Base-by-base conservation (phyloP, 2,888 invertebrate species). In the Ophioninae sp. region DNA sequence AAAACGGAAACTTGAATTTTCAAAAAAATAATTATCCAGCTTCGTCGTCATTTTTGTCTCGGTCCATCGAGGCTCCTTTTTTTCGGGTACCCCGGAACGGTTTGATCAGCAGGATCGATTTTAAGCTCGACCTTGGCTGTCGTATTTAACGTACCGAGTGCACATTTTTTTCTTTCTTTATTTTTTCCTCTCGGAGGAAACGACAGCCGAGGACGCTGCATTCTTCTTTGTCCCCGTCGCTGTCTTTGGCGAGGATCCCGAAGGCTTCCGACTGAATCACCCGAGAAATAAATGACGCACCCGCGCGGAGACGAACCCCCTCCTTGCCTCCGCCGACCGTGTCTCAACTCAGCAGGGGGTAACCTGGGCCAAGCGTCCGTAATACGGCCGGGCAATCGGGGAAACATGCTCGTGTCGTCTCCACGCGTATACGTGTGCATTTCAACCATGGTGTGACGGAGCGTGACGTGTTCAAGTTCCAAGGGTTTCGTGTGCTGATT, bases 321-420 rank as follows among this genome's bases (percentile, higher is more conserved):
- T 44, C 72, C 67, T 30, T 3, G 30, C 30, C 30, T 30, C 30
- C 30, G 30, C 41, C 23, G 39, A 62, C 20, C 76, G 67, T 75
- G 73, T 59, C 62, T 23, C 65, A 84, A 73, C 57, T 67, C 61
- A 41, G 59, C 68, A 69, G 62, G 65, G 81, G 70, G 74, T 61
- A 81, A 84, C 78, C 72, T 76, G 81, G 83, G 80, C 82, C 73
- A 83, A 85, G 65, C 62, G 82, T 61, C 83, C 61, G 68, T 77
- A 69, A 78, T 65, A 69, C 56, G 13, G 50, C 21, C 62, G 50
- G 62, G 85, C 81, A 77, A 81, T 77, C 62, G 77, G 68, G 68
- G 78, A 82, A 74, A 73, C 77, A 72, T 73, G 73, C 77, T 68
- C 23, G 77, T 17, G 23, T 74, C 69, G 68, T 68, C 62, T 68